Conservation (phyloP, 2,113 vertebrate species). For the Xiphophorus maculatus region DNA sequence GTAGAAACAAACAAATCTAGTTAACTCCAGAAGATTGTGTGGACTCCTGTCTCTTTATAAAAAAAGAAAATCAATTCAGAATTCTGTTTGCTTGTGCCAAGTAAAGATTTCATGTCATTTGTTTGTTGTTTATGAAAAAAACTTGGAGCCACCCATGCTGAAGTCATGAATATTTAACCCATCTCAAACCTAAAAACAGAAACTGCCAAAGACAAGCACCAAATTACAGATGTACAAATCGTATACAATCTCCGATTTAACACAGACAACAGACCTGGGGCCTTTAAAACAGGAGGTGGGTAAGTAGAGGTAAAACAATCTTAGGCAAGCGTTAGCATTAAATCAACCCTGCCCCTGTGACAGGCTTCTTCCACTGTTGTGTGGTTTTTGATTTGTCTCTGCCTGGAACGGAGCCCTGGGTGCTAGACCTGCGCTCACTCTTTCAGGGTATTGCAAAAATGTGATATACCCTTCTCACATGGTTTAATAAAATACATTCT, state of each 20-base stretch:
- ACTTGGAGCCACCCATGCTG: conserved; percentile 60
- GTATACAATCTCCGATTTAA: conserved; percentile 41
- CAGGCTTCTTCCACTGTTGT: conserved; percentile 57
- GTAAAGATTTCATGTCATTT: conserved; percentile 77
- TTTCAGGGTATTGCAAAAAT: conserved; percentile 67
- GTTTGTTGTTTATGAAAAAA: conserved; percentile 58
- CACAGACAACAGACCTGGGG: conserved; percentile 38
- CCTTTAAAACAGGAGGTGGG: conserved; percentile 31
- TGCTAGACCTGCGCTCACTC: conserved; percentile 55
- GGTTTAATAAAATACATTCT: conserved; percentile 59
- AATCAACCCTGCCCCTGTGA: conserved; percentile 46
- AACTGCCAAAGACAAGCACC: conserved; percentile 57
- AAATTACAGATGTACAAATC: conserved; percentile 66
- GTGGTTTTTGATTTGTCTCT: conserved; percentile 61
- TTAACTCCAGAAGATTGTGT: conserved; percentile 56
- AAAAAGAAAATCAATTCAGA: conserved; percentile 58
- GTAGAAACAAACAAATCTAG: conserved; percentile 67
- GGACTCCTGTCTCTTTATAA: conserved; percentile 22
- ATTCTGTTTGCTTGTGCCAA: conserved; percentile 69
- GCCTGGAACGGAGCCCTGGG: conserved; percentile 61
- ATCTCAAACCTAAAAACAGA: conserved; percentile 62
- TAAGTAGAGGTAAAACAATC: conserved; percentile 61
- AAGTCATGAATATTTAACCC: conserved; percentile 72
- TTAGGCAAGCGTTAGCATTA: conserved; percentile 62
- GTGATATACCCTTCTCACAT: conserved; percentile 48